Evolutionary conservation across 2,797 vertebrate genomes (phyloP).

Genomic region (Peromyscus attwateri): DNA sequence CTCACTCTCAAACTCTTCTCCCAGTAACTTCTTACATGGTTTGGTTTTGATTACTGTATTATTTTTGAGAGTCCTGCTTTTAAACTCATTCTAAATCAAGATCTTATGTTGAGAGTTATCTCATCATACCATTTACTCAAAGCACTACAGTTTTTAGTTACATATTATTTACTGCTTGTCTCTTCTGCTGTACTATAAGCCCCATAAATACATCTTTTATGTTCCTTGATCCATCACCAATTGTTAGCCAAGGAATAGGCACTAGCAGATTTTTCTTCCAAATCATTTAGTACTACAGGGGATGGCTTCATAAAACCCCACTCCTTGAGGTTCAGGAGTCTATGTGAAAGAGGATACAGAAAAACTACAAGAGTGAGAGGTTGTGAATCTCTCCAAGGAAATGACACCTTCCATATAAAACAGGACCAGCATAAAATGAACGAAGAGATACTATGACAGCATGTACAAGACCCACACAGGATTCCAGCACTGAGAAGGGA

Average conservation of each 20-base stretch:
- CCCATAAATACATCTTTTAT: neutral
- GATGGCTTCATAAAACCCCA: neutral
- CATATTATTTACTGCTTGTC: neutral
- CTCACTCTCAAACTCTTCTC: neutral
- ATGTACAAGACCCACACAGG: neutral
- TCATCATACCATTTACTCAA: neutral
- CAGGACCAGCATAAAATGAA: neutral
- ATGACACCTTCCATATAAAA: neutral
- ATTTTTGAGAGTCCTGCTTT: neutral
- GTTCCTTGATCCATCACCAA: neutral
- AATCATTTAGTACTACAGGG: neutral
- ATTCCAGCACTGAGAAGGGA: neutral
- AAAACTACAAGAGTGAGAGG: neutral
- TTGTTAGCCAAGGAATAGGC: neutral
- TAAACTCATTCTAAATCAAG: neutral
- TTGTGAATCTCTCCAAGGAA: neutral
- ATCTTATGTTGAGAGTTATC: neutral
- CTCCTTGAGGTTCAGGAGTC: neutral
- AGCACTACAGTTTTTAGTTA: too few species aligned
- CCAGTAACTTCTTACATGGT: neutral
- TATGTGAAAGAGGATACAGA: neutral
- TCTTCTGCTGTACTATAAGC: neutral
- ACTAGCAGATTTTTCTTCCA: neutral
- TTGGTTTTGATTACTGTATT: neutral
- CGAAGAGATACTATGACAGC: neutral